Evolutionary conservation across 2,888 invertebrate genomes (phyloP), one percentile per base, ranked within the genome.

Genomic region (Polietes domitor): DNA sequence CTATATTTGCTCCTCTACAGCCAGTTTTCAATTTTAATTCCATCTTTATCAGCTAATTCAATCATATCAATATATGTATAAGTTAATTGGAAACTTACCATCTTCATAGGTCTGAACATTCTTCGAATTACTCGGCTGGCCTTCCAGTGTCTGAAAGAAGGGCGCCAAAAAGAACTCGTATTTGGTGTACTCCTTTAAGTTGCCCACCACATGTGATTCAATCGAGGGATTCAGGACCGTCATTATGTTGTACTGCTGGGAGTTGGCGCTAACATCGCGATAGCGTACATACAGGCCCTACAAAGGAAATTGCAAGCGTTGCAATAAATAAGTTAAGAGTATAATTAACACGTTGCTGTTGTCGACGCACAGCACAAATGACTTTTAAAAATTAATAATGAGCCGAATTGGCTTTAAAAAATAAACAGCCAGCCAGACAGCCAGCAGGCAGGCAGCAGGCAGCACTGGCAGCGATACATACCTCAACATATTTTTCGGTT

Each of bases 121-220:
- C 91, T 96, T 95, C 47, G 97, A 96, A 93, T 98, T 99, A 82
- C 98, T 98, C 61, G 98, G 98, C 90, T 97, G 96, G 5, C 98
- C 98, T 91, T 98, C 96, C 43, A 97, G 94, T n/a, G 94, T 95
- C 88, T 95, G 95, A 92, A 95, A 96, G 92, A 96, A 98, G 0
- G 97, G 97, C 43, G 96, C 95, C 82, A 98, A 94, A 90, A 97
- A 97, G 90, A 98, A 96, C 91, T 97, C 97, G 91, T 98, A 98
- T 90, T 95, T 95, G 19, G 96, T 96, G 91, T 94, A 97, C 89
- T 97, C 96, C 87, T 95, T 94, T 83, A 98, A 92, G 89, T 95
- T 95, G 1, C 94, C 94, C 37, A 96, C 93, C 2, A 95, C 94
- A 91, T 96, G 95, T 83, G 94, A 94, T 77, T 95, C 95, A 10